Evolutionary conservation across 2,797 vertebrate species (phyloP).

Genomic region (Sebastes flavidus): DNA sequence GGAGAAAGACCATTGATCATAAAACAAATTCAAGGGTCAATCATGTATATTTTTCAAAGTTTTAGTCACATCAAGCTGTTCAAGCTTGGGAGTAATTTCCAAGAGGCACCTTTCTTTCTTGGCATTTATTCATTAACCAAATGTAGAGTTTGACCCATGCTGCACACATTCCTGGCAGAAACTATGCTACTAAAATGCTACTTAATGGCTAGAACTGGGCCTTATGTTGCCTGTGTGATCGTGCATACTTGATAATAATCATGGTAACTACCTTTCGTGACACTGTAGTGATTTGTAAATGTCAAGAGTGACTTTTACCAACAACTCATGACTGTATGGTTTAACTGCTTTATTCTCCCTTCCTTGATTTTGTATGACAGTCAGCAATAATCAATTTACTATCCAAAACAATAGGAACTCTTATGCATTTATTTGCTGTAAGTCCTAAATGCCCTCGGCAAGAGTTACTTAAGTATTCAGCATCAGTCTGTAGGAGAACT

Average conservation of each 20-base stretch:
- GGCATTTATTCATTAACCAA: constrained; percentile 78
- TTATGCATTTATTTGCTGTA: background rate
- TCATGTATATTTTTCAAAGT: background rate
- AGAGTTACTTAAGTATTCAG: background rate
- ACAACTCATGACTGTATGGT: background rate
- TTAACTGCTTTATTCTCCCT: background rate
- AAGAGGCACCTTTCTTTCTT: constrained; percentile 39
- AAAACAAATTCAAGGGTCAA: background rate
- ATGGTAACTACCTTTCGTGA: background rate
- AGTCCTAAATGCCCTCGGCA: constrained; percentile 7
- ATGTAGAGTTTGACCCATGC: constrained; percentile 75
- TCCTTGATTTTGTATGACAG: background rate
- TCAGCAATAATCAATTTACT: background rate
- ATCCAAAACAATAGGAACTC: background rate
- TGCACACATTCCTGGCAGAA: constrained; percentile 49
- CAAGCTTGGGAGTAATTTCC: constrained; percentile 7
- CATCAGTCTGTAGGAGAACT: constrained; percentile 13
- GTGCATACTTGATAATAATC: background rate
- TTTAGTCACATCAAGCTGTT: background rate
- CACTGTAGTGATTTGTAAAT: background rate
- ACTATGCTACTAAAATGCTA: background rate
- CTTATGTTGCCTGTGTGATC: background rate
- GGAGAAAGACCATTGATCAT: too few species aligned
- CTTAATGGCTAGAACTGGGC: background rate
- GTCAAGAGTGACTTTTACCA: background rate